phyloP scores from a whole-genome alignment of 2,113 vertebrate genomes.

The Calonectris borealis region DNA sequence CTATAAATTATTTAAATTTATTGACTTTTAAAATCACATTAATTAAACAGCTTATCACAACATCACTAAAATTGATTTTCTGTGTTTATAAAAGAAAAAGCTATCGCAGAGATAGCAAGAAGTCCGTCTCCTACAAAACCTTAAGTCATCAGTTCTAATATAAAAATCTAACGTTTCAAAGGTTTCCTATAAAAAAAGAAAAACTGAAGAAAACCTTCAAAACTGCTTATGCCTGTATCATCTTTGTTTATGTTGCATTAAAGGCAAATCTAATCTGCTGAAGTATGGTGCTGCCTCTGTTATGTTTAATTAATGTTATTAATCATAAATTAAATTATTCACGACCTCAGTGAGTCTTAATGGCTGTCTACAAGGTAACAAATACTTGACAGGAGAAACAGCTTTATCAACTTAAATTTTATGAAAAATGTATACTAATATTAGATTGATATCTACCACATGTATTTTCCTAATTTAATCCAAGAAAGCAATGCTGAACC shows the following conservation, averaged over 20 bases:
- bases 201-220: background rate
- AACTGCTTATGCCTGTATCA: slow-evolving; percentile 45
- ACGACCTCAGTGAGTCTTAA: slow-evolving; percentile 40
- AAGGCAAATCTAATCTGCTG: slow-evolving; percentile 54
- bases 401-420: slow-evolving; percentile 30
- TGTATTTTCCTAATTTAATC: background rate
- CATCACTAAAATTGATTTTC: slow-evolving; percentile 55
- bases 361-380: background rate
- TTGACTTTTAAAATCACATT: slow-evolving; percentile 46
- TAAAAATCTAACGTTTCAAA: slow-evolving; percentile 63
- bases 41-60: slow-evolving; percentile 61
- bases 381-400: slow-evolving; percentile 46
- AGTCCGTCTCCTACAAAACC: slow-evolving; percentile 17
- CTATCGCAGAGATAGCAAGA: slow-evolving; percentile 1
- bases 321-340: slow-evolving; percentile 66
- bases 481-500: background rate
- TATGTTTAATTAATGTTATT: slow-evolving; percentile 52
- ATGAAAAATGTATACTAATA: background rate
- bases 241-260: slow-evolving; percentile 50
- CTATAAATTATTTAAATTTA: slow-evolving; percentile 55
- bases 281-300: slow-evolving; percentile 12
- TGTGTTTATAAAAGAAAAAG: slow-evolving; percentile 23
- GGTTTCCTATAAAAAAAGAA: background rate
- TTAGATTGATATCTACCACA: background rate
- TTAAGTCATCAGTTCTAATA: slow-evolving; percentile 64